A percentile compares a stretch with the other conserved stretches of the same genome.
Conservation (phyloP, 2,888 invertebrate genomes). For the Julus scandinavius region DNA sequence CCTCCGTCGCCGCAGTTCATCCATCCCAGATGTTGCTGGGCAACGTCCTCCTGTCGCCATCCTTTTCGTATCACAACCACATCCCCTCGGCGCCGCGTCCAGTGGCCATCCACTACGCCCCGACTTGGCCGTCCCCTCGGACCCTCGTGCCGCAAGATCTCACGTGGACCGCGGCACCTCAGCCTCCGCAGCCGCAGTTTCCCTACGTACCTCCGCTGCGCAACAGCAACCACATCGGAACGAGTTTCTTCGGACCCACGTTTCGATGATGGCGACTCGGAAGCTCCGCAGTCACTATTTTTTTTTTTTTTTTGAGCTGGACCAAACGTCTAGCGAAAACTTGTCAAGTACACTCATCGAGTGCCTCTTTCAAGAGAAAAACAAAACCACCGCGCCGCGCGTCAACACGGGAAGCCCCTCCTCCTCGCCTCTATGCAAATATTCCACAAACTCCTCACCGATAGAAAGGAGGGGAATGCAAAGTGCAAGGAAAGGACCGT, state of each 20-base stretch:
- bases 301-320: not conserved
- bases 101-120: not conserved
- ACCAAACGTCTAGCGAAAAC: not conserved
- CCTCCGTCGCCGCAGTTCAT: not conserved
- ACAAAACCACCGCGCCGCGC: too few relatives aligned
- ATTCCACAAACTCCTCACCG: not conserved
- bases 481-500: not conserved
- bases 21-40: not conserved
- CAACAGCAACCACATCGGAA: not conserved
- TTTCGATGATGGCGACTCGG: not conserved
- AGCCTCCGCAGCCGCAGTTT: not conserved
- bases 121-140: not conserved
- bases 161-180: not conserved
- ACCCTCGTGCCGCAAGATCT: not conserved
- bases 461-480: not conserved
- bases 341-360: slow-evolving; percentile 19
- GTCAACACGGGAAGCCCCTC: not conserved
- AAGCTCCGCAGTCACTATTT: not conserved
- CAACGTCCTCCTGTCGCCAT: not conserved
- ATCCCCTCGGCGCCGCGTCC: not conserved
- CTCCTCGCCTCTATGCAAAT: slow-evolving; percentile 4
- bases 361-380: slow-evolving; percentile 8
- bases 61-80: not conserved
- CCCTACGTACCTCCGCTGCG: not conserved
- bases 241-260: not conserved